Evolutionary conservation across 1,140 invertebrate species (phyloP).

Genomic region (Aphelenchoides besseyi): DNA sequence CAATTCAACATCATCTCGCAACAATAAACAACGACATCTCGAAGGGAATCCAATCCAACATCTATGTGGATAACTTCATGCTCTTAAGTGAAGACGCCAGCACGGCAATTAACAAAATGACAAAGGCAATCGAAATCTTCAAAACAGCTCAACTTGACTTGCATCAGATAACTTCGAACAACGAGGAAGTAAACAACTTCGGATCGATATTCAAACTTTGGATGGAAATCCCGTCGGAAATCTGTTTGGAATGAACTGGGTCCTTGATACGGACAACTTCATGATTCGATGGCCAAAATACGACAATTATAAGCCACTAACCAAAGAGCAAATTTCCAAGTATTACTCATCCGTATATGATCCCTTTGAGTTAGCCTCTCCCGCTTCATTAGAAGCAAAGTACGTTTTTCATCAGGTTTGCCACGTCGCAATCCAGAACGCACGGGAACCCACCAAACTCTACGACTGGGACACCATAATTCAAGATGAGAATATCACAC

Average conservation of each 20-base stretch:
- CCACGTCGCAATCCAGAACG: background rate
- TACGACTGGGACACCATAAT: conserved; percentile 9
- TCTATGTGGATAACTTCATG: conserved; percentile 3
- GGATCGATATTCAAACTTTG: background rate
- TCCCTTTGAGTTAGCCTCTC: background rate
- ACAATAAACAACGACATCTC: background rate
- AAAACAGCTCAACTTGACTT: background rate
- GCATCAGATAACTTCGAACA: background rate
- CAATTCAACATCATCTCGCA: background rate
- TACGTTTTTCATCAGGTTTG: background rate
- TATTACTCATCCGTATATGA: background rate
- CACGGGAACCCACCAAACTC: background rate
- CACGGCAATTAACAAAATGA: background rate
- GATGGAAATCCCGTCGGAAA: background rate
- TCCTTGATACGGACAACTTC: background rate
- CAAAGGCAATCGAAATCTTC: background rate
- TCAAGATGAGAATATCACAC: background rate
- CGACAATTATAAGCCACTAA: background rate
- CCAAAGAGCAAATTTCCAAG: background rate
- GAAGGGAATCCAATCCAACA: background rate
- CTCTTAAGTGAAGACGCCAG: background rate
- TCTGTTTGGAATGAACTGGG: background rate
- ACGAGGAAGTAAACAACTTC: background rate
- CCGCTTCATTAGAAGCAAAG: background rate
- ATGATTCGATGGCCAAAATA: background rate